Evolutionary conservation across 2,797 vertebrate species (phyloP), one percentile per base, ranked within the genome.

Genomic region (Paguma larvata): DNA sequence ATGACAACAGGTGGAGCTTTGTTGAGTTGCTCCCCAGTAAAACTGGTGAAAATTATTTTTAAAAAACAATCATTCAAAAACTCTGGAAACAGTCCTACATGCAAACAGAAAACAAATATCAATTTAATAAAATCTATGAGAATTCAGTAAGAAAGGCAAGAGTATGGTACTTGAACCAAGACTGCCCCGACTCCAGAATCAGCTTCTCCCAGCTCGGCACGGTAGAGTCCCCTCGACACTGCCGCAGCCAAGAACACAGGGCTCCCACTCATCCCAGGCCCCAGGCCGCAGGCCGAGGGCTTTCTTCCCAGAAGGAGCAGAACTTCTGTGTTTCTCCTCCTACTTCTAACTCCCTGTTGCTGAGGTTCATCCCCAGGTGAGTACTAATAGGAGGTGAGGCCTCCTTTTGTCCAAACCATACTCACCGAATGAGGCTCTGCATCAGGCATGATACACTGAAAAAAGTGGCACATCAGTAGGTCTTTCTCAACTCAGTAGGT

Each of bases 91-190:
- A 14, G 19, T 44, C 30, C 30, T 30, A 77, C 53, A 4, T 15
- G 12, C 51, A 83, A 94, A 92, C 2, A 88, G 86, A 90, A 51
- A 79, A 94, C 38, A 83, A 87, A 85, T 5, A 27, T 32, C 10
- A 65, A 73, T 63, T 93, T 30, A 79, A 92, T 38, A 95, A 95
- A 84, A 70, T 56, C 27, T 18, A 48, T 62, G 5, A 79, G 88
- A 88, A 53, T 46, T 83, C 4, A 11, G 11, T 83, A 44, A 85
- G 72, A 93, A 92, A 91, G 23, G 2, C 6, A 41, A 86, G 21
- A 34, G 10, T 90, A 10, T 30, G 25, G 4, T 30, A 62, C 38
- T 48, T 94, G 14, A 94, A 75, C 85, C 3, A 63, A 70, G 41
- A 25, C 21, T 3, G 1, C 16, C 65, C 19, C 25, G 32, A 84